These are phyloP conservation scores for Tetramorium simillimum DNA, from an alignment of 1,140 invertebrate genomes.

Conservation along the genomic window DNA sequence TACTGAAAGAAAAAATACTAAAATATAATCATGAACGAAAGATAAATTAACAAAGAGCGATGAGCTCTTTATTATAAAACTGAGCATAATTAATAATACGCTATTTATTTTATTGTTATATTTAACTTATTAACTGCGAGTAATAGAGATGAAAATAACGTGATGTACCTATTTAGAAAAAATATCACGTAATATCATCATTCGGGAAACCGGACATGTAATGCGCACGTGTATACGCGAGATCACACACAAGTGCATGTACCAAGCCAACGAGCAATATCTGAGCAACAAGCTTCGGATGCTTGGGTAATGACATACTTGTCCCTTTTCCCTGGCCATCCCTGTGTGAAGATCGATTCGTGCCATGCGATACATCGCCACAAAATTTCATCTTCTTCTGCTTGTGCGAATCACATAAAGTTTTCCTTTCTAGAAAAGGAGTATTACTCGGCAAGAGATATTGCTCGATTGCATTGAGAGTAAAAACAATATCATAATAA, in stretches of 20 bases:
- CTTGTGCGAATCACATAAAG: constrained; percentile 48
- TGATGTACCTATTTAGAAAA: background rate
- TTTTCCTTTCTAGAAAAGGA: constrained; percentile 9
- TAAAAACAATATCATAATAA: background rate
- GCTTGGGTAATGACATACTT: constrained; percentile 60
- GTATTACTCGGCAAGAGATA: background rate
- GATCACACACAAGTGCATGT: background rate
- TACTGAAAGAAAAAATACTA: background rate
- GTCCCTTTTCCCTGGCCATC: background rate
- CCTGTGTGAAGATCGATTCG: constrained; percentile 53
- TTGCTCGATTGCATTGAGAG: background rate
- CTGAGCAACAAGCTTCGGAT: constrained; percentile 61
- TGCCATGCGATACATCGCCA: constrained; percentile 57
- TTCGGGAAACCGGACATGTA: constrained; percentile 1
- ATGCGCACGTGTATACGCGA: background rate
- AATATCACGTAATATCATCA: constrained; percentile 28
- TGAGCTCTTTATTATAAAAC: background rate
- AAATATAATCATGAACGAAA: background rate
- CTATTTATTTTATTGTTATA: background rate
- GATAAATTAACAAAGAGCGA: background rate
- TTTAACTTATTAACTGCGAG: background rate
- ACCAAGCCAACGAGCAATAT: constrained; percentile 56
- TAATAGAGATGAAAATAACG: background rate
- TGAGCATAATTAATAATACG: background rate
- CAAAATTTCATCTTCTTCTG: constrained; percentile 60